phyloP scores from a whole-genome alignment of 2,113 vertebrate species.

The Alligator mississippiensis region DNA sequence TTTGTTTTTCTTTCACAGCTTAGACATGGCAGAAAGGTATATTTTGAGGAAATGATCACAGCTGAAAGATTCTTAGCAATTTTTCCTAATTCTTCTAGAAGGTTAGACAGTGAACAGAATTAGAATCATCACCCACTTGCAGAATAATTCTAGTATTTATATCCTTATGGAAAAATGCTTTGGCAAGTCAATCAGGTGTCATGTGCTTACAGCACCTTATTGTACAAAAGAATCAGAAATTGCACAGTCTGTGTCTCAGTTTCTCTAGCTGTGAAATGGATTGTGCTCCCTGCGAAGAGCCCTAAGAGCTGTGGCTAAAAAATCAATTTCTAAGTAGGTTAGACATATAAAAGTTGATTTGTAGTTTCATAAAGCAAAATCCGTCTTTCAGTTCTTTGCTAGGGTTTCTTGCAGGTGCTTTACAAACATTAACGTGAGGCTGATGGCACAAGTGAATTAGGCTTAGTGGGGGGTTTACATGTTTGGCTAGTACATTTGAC shows the following conservation, averaged over 20 bases:
- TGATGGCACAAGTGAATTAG: too few relatives aligned
- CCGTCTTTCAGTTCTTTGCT: too few relatives aligned
- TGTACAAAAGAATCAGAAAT: background rate
- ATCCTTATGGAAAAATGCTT: background rate
- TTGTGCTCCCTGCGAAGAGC: background rate
- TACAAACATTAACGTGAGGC: too few relatives aligned
- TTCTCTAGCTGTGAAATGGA: background rate
- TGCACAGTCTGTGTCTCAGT: background rate
- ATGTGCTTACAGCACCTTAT: background rate
- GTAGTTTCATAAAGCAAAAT: too few relatives aligned
- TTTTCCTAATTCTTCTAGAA: background rate
- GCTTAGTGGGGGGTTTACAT: too few relatives aligned
- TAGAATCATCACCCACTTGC: background rate
- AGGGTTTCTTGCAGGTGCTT: too few relatives aligned
- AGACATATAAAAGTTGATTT: background rate
- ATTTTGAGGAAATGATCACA: background rate
- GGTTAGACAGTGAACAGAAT: background rate
- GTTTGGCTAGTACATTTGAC: too few relatives aligned
- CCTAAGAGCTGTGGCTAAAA: background rate
- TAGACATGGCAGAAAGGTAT: background rate
- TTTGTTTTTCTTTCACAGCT: background rate
- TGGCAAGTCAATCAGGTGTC: background rate
- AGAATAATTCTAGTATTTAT: background rate
- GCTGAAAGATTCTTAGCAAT: background rate
- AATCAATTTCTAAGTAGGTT: background rate